Conservation (phyloP, 1,140 invertebrate genomes). For the Lepidotrigona ventralis region DNA sequence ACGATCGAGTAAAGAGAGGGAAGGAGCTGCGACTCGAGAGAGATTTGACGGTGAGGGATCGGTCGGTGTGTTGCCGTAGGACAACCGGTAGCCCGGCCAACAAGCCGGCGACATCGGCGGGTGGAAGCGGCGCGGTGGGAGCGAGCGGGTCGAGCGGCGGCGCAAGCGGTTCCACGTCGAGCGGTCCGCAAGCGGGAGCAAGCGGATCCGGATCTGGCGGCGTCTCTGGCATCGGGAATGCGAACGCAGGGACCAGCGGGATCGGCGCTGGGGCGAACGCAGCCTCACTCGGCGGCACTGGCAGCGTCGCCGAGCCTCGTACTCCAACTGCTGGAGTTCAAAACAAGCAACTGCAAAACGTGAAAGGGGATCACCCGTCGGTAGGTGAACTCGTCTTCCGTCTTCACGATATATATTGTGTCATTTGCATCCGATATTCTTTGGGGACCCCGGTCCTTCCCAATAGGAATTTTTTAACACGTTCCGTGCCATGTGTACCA, state of each 20-base stretch:
- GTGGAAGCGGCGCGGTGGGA: slow-evolving; percentile 79
- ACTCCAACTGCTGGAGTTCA: slow-evolving; percentile 85
- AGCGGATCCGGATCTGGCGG: slow-evolving; percentile 34
- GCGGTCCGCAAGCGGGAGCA: slow-evolving; percentile 60
- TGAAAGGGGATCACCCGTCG: slow-evolving; percentile 89
- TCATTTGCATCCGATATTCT: too few relatives aligned
- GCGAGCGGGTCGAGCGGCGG: slow-evolving; percentile 63
- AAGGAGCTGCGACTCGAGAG: neutral
- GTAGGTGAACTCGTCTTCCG: slow-evolving; percentile 80
- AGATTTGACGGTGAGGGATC: neutral
- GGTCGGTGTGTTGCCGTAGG: slow-evolving; percentile 74
- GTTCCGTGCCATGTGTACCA: too few relatives aligned
- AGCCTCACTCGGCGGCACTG: slow-evolving; percentile 72
- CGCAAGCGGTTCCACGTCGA: slow-evolving; percentile 74
- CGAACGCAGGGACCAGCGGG: slow-evolving; percentile 71
- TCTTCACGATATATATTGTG: too few relatives aligned
- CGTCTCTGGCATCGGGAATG: slow-evolving; percentile 65
- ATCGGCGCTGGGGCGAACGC: slow-evolving; percentile 77
- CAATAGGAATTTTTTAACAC: too few relatives aligned
- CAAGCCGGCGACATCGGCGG: slow-evolving; percentile 83
- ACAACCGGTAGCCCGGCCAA: slow-evolving; percentile 86
- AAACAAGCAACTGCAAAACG: slow-evolving; percentile 88
- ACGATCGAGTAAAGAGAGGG: neutral
- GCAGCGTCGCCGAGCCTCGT: slow-evolving; percentile 79
- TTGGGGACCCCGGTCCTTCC: too few relatives aligned